These are phyloP conservation scores for Sinocyclocheilus maitianheensis DNA, from an alignment of 2,113 vertebrate species.

Conservation along the genomic window DNA sequence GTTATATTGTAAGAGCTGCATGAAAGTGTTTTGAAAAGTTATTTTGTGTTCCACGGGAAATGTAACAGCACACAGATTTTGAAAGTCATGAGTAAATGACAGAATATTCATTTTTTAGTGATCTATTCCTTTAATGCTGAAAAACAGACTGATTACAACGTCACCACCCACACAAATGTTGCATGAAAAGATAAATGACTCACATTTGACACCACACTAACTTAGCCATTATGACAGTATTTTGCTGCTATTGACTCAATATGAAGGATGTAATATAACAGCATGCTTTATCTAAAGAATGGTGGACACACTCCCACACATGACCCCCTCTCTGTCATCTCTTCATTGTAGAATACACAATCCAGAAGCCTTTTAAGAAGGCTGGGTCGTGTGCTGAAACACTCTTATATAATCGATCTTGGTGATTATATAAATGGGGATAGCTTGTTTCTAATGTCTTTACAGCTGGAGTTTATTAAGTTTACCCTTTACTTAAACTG, in stretches of 20 bases:
- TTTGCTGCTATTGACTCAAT: background rate
- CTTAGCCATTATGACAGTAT: background rate
- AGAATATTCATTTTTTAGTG: background rate
- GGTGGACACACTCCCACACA: background rate
- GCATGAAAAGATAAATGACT: slow-evolving; percentile 13
- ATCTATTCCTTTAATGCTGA: background rate
- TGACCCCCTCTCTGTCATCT: background rate
- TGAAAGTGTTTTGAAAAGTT: background rate
- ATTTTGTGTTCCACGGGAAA: background rate
- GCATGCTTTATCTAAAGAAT: background rate
- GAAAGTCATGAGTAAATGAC: background rate
- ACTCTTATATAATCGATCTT: slow-evolving; percentile 50
- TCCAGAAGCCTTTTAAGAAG: slow-evolving; percentile 31
- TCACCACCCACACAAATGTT: slow-evolving; percentile 9
- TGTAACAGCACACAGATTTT: background rate
- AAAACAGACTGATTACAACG: background rate
- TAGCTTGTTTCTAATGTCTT: slow-evolving; percentile 17
- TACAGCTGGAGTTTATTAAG: background rate
- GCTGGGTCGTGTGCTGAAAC: background rate
- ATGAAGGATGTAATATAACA: background rate
- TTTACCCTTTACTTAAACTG: background rate
- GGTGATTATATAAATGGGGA: slow-evolving; percentile 37
- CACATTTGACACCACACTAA: background rate
- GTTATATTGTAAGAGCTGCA: background rate
- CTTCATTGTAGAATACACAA: background rate